Base-by-base conservation (phyloP, 2,113 vertebrate genomes). In the Hypomesus transpacificus region DNA sequence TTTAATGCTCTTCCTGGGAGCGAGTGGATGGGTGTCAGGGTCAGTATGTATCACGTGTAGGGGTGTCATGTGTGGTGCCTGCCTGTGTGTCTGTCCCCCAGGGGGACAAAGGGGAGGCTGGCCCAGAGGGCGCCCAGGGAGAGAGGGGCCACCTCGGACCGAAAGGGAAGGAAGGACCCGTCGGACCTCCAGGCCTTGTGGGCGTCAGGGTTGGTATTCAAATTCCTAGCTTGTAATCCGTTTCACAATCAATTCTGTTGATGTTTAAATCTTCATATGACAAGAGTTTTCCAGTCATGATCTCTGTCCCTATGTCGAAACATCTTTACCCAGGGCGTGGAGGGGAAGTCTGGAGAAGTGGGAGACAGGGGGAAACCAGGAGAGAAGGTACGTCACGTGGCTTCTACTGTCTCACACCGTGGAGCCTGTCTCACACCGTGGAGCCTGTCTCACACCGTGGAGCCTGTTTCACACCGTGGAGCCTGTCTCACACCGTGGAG, bases 21-120 rank as follows among this genome's bases (percentile, higher is more conserved):
- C 31, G 4, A 8, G 31, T 34, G 31, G 31, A 34, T 34, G 31
- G 31, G 7, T 34, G 31, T 34, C 7, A 0, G 31, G 31, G 5
- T 34, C 39, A 46, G 39, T 46, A 13, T 46, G 39, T 13, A 7
- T 14, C 24, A 39, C 18, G 1, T 39, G 62, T n/a, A 18, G 39
- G 24, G 16, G 14, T 4, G n/a, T 51, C 63, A 56, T 31, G 62
- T 18, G 17, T 34, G 11, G 2, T 21, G 34, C 63, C 20, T 26
- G 2, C 58, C 69, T 66, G 21, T 58, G 20, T 63, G 52, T 58
- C 60, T 72, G 78, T 3, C 60, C n/a, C 69, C 56, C 86, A 99
- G 97, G 97, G 97, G 61, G 97, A 98, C 81, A 95, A 93, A 78
- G 96, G 96, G 50, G 95, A 97, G 14, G 83, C 89, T 53, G 97